Base-by-base conservation (phyloP, 1,140 invertebrate genomes). In the Cyphomyrmex costatus region DNA sequence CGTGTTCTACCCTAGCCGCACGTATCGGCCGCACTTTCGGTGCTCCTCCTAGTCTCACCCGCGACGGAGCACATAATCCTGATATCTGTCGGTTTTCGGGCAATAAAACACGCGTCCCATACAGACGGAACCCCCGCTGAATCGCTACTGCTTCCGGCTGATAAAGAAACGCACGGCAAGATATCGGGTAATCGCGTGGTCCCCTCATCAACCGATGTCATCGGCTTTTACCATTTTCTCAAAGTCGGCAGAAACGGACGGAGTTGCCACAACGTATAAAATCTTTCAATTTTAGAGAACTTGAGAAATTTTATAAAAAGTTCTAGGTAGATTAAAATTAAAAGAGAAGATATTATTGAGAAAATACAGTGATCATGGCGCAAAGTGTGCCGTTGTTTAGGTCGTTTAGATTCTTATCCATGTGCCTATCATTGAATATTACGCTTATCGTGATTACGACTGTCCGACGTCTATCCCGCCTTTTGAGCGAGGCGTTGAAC, bases 71-170 rank as follows among this genome's bases (percentile, higher is more conserved):
- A 93, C 92, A 94, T 95, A 95, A 95, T 95, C 94, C 95, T 90
- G 94, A 95, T 95, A 95, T 95, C 95, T 95, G 94, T 95, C 92
- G 95, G 94, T 95, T 95, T 95, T 95, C 95, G 94, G 94, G 94
- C 94, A 95, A 95, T 95, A 95, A 95, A 95, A 95, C 94, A 95
- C 94, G 94, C 93, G 92, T 92, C 91, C 92, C 92, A 92, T 91
- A 89, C 90, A 89, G 66, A 58, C 89, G 66, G 74, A 88, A 70
- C 70, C 88, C 79, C 80, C 84, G 89, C 89, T 90, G 92, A 94
- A 93, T 88, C 91, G 89, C 91, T 89, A 85, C 91, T 93, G 93
- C 91, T 91, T 90, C 87, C 68, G 70, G 79, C 91, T 93, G 95
- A 95, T 95, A 95, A 95, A 95, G 92, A 90, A 94, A 93, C 89